Evolutionary conservation across 2,113 vertebrate species (phyloP).

Genomic region (cat (Felis catus)): DNA sequence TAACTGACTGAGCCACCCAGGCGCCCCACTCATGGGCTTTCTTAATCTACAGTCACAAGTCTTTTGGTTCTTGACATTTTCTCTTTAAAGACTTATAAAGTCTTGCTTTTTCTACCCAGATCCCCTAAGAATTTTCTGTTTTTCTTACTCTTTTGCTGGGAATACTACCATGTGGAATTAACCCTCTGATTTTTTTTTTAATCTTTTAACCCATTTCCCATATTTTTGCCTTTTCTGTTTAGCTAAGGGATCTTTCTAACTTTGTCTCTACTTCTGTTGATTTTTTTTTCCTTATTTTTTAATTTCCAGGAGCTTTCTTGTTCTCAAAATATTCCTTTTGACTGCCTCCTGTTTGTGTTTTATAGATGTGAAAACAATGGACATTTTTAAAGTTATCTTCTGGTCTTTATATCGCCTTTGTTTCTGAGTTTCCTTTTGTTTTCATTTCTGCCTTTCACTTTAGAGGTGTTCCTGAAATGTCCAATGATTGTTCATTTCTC

Average conservation of each 20-base stretch:
- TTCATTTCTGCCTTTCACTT: conserved; percentile 22
- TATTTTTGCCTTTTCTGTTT: conserved; percentile 7
- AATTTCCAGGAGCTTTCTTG: not conserved
- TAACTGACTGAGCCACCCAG: too few species aligned
- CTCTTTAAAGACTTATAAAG: not conserved
- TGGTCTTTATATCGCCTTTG: not conserved
- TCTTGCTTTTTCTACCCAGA: not conserved
- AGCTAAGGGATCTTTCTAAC: not conserved
- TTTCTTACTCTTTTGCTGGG: conserved; percentile 1
- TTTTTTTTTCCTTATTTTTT: not conserved
- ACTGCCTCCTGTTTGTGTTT: not conserved
- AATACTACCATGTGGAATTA: conserved; percentile 26
- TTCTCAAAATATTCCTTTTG: not conserved
- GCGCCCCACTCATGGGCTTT: not conserved
- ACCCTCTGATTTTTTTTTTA: not conserved
- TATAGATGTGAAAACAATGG: not conserved
- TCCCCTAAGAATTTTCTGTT: not conserved
- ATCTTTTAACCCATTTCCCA: not conserved
- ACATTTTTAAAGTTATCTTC: not conserved
- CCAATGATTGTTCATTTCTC: not conserved
- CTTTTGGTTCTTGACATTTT: not conserved
- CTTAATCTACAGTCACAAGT: not conserved
- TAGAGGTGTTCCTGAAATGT: not conserved
- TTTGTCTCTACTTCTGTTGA: not conserved
- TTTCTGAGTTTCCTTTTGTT: not conserved